Base-by-base conservation (phyloP, 2,888 invertebrate genomes). In the Macropis europaea region DNA sequence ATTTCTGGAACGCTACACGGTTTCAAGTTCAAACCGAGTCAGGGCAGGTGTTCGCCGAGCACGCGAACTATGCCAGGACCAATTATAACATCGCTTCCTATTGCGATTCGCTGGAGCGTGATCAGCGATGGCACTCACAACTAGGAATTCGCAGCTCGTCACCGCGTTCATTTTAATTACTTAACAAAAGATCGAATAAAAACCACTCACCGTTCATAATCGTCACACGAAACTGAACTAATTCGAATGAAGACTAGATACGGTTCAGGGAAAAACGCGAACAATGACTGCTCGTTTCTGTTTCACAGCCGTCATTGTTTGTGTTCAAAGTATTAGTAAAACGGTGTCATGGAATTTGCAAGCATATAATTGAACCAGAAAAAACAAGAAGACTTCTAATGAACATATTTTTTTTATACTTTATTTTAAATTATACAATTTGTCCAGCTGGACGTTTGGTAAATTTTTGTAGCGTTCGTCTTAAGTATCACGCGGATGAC, bases 1-100 rank as follows among this genome's bases (percentile, higher is more conserved):
- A 62, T 62, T 62, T 56, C 48, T 32, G 15, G 38, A 54, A 42
- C 47, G 40, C 15, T 11, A 13, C 30, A 42, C 24, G 30, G 17
- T 36, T 36, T 34, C 45, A 38, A 17, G 26, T 26, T 22, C 36
- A 2, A 4, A 15, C 32, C 38, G 36, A 13, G 47, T 13, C 17
- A n/a, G 2, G 15, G 17, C 17, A 7, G 15, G 15, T 13, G 22
- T 26, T 15, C 9, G 40, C 34, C 17, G 15, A 42, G 32, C 30
- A 42, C 42, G 54, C 30, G 42, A 54, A 22, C 17, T 26, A 40
- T 22, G 40, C 26, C 22, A 28, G 54, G 26, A 34, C 48, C 52
- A 45, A 43, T 66, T 66, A 43, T 22, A 42, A 59, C 22, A 9
- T 47, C 24, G 32, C 45, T 38, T 45, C 15, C 13, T 38, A 36